Evolutionary conservation across 1,140 invertebrate genomes (phyloP).

Genomic region (Drosophila auraria): DNA sequence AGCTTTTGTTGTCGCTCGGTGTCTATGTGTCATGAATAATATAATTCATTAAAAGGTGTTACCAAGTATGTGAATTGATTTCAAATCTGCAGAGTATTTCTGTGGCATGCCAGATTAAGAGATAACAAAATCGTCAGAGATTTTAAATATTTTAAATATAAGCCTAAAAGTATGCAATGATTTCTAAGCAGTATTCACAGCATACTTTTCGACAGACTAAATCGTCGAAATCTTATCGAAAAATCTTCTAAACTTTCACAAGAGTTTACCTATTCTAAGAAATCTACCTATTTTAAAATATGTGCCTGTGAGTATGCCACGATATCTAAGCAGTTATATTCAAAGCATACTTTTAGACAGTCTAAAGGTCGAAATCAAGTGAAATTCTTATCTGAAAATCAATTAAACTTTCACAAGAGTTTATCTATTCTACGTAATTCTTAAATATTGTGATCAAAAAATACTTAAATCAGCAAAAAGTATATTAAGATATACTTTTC

Average conservation of each 20-base stretch:
- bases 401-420: too few relatives aligned
- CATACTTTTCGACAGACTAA: background rate
- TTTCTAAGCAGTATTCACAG: background rate
- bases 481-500: too few relatives aligned
- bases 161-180: too few relatives aligned
- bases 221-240: too few relatives aligned
- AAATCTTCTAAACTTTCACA: too few relatives aligned
- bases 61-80: background rate
- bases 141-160: background rate
- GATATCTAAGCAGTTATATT: background rate
- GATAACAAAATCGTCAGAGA: background rate
- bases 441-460: too few relatives aligned
- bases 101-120: background rate
- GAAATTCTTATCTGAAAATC: too few relatives aligned
- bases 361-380: too few relatives aligned
- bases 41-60: background rate
- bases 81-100: background rate
- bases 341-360: background rate
- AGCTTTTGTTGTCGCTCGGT: slow-evolving; percentile 78
- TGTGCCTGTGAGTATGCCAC: too few relatives aligned
- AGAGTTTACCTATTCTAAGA: too few relatives aligned
- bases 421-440: too few relatives aligned
- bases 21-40: slow-evolving; percentile 27
- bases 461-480: too few relatives aligned
- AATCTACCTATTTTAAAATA: background rate